These are phyloP conservation scores for Scolopax rusticola DNA, from an alignment of 2,797 vertebrate species.

Conservation along the genomic window DNA sequence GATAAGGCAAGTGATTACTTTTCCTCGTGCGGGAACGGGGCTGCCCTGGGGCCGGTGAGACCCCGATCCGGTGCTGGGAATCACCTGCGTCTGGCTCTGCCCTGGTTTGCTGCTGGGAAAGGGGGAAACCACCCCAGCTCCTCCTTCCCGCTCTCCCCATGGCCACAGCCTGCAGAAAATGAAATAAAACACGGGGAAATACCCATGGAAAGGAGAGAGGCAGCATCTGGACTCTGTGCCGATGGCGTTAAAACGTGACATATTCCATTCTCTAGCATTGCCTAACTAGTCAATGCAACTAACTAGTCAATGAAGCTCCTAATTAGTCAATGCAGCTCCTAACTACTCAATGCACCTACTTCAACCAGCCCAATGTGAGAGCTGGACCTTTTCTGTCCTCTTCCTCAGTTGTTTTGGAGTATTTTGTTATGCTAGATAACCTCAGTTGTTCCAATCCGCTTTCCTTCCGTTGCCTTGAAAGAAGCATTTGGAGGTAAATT, in stretches of 20 bases:
- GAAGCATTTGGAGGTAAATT: neutral
- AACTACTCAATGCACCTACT: fast-evolving
- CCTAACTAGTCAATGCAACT: too few species aligned
- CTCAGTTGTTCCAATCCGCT: neutral
- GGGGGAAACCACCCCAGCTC: neutral
- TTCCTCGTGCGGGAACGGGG: neutral
- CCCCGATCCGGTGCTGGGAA: neutral
- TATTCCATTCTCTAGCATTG: neutral
- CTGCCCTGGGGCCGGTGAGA: neutral
- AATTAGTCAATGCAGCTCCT: fast-evolving
- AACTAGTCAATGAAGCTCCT: fast-evolving
- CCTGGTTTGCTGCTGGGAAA: neutral
- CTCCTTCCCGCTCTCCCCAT: neutral
- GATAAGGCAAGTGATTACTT: neutral
- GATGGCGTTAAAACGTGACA: neutral
- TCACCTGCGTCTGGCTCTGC: neutral
- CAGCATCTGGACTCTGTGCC: neutral
- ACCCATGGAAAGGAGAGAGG: neutral
- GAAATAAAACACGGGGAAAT: neutral
- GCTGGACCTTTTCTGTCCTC: neutral
- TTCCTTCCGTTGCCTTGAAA: neutral
- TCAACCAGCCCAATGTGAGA: neutral
- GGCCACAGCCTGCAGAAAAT: neutral
- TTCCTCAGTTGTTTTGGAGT: neutral
- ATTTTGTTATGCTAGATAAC: neutral